A percentile compares a stretch with the other conserved stretches of the same genome.
Evolutionary conservation across 2,888 invertebrate species (phyloP).

Genomic region (Erebia palarica): DNA sequence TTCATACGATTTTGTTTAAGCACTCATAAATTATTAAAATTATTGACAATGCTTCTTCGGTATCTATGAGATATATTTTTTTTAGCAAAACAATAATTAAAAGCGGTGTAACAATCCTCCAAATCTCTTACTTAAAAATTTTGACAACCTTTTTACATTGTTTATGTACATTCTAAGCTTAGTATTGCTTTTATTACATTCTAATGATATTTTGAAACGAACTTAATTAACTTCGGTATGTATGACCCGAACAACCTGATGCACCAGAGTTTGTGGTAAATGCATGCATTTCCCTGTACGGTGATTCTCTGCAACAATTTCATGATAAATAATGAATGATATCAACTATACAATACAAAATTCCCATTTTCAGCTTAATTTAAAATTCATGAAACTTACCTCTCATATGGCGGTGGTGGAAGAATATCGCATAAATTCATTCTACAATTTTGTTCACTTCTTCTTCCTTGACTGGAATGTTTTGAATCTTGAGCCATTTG

Average conservation of each 20-base stretch:
- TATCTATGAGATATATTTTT: neutral
- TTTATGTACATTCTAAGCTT: slow-evolving; percentile 67
- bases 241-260: slow-evolving; percentile 75
- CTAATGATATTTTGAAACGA: slow-evolving; percentile 70
- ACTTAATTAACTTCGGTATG: slow-evolving; percentile 70
- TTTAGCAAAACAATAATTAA: slow-evolving; percentile 10
- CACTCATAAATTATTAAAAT: slow-evolving; percentile 12
- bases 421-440: slow-evolving; percentile 78
- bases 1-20: neutral
- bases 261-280: slow-evolving; percentile 73
- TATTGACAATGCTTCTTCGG: slow-evolving; percentile 12
- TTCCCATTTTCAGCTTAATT: neutral
- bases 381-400: slow-evolving; percentile 50
- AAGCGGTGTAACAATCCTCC: slow-evolving; percentile 50
- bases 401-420: slow-evolving; percentile 77
- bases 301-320: slow-evolving; percentile 66
- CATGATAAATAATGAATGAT: neutral
- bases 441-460: slow-evolving; percentile 70
- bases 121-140: slow-evolving; percentile 51
- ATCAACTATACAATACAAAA: neutral
- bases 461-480: slow-evolving; percentile 62
- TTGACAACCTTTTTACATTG: slow-evolving; percentile 56
- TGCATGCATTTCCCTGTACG: slow-evolving; percentile 70
- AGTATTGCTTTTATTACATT: slow-evolving; percentile 77
- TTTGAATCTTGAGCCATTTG: slow-evolving; percentile 62